These are phyloP conservation scores for Erinaceus europaeus DNA, from an alignment of 2,113 vertebrate species.

Conservation along the genomic window DNA sequence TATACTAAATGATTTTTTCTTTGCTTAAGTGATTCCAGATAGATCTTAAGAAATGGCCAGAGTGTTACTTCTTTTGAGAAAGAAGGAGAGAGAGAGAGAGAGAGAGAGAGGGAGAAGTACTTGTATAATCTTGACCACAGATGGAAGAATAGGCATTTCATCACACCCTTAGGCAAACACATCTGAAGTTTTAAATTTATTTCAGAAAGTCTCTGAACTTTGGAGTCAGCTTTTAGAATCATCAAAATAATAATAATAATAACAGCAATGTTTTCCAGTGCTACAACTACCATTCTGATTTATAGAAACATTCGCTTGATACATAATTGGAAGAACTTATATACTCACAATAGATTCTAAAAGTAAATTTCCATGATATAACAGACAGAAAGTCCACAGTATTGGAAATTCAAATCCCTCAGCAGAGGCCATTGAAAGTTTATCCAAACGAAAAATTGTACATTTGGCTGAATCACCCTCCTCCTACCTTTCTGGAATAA, in stretches of 20 bases:
- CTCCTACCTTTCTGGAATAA: not conserved
- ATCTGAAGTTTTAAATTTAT: not conserved
- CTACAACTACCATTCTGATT: not conserved
- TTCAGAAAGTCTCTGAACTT: not conserved
- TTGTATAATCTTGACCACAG: conserved; percentile 47
- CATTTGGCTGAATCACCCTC: not conserved
- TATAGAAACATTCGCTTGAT: not conserved
- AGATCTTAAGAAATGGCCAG: conserved; percentile 56
- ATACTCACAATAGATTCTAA: not conserved
- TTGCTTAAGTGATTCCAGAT: conserved; percentile 43
- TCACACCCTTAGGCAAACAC: conserved; percentile 34
- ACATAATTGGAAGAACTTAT: not conserved
- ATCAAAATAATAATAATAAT: no score
- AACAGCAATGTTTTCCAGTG: not conserved
- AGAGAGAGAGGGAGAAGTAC: no score
- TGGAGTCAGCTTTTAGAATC: not conserved
- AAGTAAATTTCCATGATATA: not conserved
- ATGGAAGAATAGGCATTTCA: not conserved
- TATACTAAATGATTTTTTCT: conserved; percentile 10
- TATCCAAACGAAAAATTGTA: conserved; percentile 29
- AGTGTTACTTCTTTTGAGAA: conserved; percentile 24
- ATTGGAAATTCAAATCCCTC: not conserved
- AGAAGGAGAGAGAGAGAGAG: not conserved
- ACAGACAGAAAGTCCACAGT: not conserved
- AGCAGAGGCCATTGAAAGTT: conserved; percentile 21